A percentile compares a stretch with the other conserved stretches of the same genome.
phyloP scores from a whole-genome alignment of 1,140 invertebrate species.

The Heliconius himera region DNA sequence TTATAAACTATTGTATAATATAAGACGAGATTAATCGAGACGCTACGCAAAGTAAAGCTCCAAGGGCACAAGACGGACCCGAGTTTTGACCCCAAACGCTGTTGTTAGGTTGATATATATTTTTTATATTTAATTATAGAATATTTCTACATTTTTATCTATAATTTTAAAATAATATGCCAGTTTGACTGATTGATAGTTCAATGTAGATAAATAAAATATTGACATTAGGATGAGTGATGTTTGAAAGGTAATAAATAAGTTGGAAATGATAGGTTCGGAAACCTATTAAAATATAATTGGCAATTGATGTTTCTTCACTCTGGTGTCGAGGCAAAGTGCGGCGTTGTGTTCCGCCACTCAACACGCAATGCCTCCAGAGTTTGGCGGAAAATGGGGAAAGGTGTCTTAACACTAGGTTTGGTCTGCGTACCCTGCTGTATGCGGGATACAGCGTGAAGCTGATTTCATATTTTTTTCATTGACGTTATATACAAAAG shows the following conservation, averaged over 20 bases:
- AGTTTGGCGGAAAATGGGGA: no score
- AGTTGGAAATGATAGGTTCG: no score
- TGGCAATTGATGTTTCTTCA: no score
- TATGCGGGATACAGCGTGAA: no score
- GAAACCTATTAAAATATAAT: no score
- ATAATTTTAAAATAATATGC: not conserved
- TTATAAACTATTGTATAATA: slow-evolving; percentile 33
- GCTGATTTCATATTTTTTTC: no score
- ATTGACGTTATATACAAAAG: no score
- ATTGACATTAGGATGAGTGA: not conserved
- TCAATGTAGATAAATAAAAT: not conserved
- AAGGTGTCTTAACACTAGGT: no score
- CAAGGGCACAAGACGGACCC: slow-evolving; percentile 69
- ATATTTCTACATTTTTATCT: not conserved
- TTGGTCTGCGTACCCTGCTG: no score
- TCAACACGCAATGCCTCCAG: no score
- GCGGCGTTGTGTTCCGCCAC: no score
- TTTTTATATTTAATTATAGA: slow-evolving; percentile 30
- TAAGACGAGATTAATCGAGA: slow-evolving; percentile 18
- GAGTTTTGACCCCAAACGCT: slow-evolving; percentile 66
- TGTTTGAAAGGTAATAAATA: not conserved
- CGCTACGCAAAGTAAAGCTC: slow-evolving; percentile 63
- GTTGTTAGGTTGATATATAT: slow-evolving; percentile 19
- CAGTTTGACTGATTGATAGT: not conserved
- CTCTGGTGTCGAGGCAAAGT: no score